Conservation (phyloP, 2,797 vertebrate genomes). For the Arctocebus calabarensis region DNA sequence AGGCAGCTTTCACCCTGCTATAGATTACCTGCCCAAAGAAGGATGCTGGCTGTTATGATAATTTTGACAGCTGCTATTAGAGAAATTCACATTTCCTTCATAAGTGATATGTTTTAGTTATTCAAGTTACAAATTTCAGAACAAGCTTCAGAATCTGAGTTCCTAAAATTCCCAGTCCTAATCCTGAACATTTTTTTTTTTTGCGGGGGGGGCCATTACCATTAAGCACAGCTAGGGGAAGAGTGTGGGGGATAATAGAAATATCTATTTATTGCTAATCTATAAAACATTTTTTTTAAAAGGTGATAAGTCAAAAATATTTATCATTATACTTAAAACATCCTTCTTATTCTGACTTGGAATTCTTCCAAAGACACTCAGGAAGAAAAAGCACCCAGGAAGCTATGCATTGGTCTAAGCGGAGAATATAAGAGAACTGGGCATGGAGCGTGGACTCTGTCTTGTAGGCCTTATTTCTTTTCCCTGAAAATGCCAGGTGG, state of each 20-base stretch:
- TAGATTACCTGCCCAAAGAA: neutral
- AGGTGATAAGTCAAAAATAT: neutral
- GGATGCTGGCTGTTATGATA: neutral
- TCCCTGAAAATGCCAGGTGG: neutral
- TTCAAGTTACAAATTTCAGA: neutral
- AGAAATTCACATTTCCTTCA: neutral
- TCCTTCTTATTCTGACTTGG: neutral
- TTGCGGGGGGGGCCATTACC: too few relatives aligned
- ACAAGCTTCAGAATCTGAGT: neutral
- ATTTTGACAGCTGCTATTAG: neutral
- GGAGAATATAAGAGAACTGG: neutral
- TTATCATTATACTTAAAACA: neutral
- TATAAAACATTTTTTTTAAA: neutral
- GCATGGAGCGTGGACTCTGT: neutral
- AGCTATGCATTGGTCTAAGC: neutral
- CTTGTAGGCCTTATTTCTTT: neutral
- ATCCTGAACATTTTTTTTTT: neutral
- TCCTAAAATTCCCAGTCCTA: neutral
- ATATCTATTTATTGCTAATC: neutral
- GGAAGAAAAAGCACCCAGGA: neutral
- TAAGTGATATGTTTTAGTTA: neutral
- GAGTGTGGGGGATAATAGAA: too few relatives aligned
- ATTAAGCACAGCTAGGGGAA: neutral
- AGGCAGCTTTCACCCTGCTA: too few relatives aligned
- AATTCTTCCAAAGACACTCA: neutral